phyloP scores from a whole-genome alignment of 2,797 vertebrate species.

The Epinephelus coioides region DNA sequence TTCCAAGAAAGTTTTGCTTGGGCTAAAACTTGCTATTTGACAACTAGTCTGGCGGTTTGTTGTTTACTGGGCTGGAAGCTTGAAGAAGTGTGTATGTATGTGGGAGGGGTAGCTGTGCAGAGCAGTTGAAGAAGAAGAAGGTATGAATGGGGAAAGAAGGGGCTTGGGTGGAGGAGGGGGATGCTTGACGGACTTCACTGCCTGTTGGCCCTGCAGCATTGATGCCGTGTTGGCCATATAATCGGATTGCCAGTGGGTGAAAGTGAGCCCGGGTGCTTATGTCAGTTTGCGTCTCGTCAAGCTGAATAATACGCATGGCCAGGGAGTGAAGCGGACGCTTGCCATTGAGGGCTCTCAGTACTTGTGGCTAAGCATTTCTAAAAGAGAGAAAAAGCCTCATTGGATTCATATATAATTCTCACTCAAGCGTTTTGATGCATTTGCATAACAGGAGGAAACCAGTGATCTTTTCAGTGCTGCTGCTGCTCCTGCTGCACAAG shows the following conservation, averaged over 20 bases:
- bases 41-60: constrained; percentile 38
- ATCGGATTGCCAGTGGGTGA: constrained; percentile 96
- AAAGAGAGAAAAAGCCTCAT: constrained; percentile 90
- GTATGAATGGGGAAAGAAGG: constrained; percentile 89
- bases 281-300: constrained; percentile 98
- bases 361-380: constrained; percentile 86
- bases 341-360: constrained; percentile 86
- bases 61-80: constrained; percentile 59
- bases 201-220: constrained; percentile 92
- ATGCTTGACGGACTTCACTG: constrained; percentile 91
- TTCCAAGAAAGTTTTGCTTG: not conserved
- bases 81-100: constrained; percentile 56
- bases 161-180: constrained; percentile 88
- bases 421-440: constrained; percentile 92
- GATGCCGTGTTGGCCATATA: constrained; percentile 93
- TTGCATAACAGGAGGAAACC: constrained; percentile 87
- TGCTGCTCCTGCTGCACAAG: constrained; percentile 76
- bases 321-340: constrained; percentile 85
- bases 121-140: constrained; percentile 66
- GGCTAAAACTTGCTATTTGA: constrained; percentile 18
- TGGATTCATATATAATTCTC: constrained; percentile 99
- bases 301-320: constrained; percentile 91
- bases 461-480: constrained; percentile 83
- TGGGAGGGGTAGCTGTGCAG: constrained; percentile 85
- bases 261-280: constrained; percentile 95